Base-by-base conservation (phyloP, 2,113 vertebrate species). In the Natator depressus region DNA sequence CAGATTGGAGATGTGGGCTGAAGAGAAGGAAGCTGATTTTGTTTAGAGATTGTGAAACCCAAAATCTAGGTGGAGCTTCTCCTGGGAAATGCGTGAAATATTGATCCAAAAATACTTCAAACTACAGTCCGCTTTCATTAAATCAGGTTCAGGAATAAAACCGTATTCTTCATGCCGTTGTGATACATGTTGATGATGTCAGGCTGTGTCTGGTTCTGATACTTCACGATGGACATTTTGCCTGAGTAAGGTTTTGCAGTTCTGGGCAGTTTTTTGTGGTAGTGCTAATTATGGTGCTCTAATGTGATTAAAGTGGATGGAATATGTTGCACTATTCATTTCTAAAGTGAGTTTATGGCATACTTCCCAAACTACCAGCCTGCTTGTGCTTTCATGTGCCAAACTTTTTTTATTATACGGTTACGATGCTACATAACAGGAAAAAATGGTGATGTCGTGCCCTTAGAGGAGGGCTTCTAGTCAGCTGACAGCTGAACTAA, bases 161-260 rank as follows among this genome's bases (percentile, higher is more conserved):
- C 0, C 6, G 84, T 87, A 4, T 42, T 69, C 65, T 13, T 54
- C 12, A 31, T 49, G 31, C 49, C 31, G 92, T 54, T 65, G 27
- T 20, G 27, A 3, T 22, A 55, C 2, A 0, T 27, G 4, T 2
- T 47, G 0, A 20, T 62, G 89, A 20, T 62, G 89, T 83, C 7
- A 24, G 8, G 8, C 22, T 35, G 2, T 29, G 25, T 2, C 42
- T 35, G 25, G 38, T 27, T 1, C 8, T 83, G 65, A 35, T 57
- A 8, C 8, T 90, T 35, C 6, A 16, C 1, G 1, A 22, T 38
- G 35, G 29, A 3, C 72, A 4, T 16, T 88, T 55, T 54, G 12
- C 17, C 51, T 17, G 49, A 14, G 13, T 31, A 76, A 89, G 5
- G 49, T 80, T 62, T n/a, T 2, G 2, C 57, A 54, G 31, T 19